Conservation (phyloP, 2,888 invertebrate species). For the Melanchra persicariae region DNA sequence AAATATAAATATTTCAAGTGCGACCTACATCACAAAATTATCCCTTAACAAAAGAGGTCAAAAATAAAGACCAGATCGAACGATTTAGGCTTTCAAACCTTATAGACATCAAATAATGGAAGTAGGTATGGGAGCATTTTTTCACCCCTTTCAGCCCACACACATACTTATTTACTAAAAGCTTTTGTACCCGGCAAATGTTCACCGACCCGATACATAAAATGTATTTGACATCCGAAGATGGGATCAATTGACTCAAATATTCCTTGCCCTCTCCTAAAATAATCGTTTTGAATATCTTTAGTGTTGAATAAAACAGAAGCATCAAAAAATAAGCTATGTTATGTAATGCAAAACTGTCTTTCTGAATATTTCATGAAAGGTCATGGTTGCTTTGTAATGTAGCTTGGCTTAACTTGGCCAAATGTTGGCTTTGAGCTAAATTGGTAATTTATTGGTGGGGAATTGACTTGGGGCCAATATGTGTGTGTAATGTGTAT, state of each 20-base stretch:
- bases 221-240: slow-evolving; percentile 70
- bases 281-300: slow-evolving; percentile 49
- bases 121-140: slow-evolving; percentile 22
- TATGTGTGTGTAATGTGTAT: slow-evolving; percentile 25
- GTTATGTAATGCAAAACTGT: slow-evolving; percentile 34
- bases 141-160: slow-evolving; percentile 41
- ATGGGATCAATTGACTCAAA: slow-evolving; percentile 68
- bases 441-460: slow-evolving; percentile 29
- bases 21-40: slow-evolving; percentile 32
- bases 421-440: slow-evolving; percentile 22
- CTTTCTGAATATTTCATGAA: slow-evolving; percentile 22
- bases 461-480: slow-evolving; percentile 33
- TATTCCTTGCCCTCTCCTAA: slow-evolving; percentile 47
- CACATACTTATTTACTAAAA: slow-evolving; percentile 64
- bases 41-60: slow-evolving; percentile 29
- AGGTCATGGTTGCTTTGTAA: slow-evolving; percentile 19
- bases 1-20: slow-evolving; percentile 10
- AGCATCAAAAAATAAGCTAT: neutral
- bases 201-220: slow-evolving; percentile 65
- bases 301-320: slow-evolving; percentile 38
- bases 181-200: slow-evolving; percentile 68
- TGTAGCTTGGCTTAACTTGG: slow-evolving; percentile 13
- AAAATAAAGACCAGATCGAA: slow-evolving; percentile 44
- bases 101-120: slow-evolving; percentile 58
- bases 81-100: slow-evolving; percentile 49